Conservation (phyloP, 2,113 vertebrate genomes). For the Aleadryas rufinucha region DNA sequence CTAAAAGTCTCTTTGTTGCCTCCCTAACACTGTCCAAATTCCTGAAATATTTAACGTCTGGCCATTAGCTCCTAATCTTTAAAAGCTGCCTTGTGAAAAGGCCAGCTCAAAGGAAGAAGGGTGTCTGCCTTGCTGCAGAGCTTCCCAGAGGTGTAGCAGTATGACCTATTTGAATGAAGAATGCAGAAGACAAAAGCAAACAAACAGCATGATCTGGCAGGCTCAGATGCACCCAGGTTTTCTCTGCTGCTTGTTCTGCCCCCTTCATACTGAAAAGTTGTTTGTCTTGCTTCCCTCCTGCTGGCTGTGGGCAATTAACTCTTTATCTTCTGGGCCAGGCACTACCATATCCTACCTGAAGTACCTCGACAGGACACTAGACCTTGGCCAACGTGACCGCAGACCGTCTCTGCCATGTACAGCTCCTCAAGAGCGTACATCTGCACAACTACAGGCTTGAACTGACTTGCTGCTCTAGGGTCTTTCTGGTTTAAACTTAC, state of each 20-base stretch:
- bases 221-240: neutral
- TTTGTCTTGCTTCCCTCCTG: neutral
- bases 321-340: neutral
- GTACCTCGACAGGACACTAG: neutral
- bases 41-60: neutral
- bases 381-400: neutral
- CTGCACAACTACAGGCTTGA: neutral
- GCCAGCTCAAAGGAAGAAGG: neutral
- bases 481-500: neutral
- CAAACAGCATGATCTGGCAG: neutral
- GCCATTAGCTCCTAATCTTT: neutral
- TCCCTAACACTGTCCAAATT: neutral
- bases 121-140: neutral
- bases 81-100: neutral
- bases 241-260: neutral
- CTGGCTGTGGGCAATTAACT: neutral
- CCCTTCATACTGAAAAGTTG: neutral
- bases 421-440: neutral
- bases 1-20: neutral
- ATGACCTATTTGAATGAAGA: neutral
- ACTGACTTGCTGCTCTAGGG: neutral
- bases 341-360: neutral
- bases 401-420: neutral
- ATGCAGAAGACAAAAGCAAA: neutral
- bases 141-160: constrained; percentile 1